These are phyloP conservation scores for Hemicrepidius hirtus DNA, from an alignment of 2,888 invertebrate species.

Conservation along the genomic window DNA sequence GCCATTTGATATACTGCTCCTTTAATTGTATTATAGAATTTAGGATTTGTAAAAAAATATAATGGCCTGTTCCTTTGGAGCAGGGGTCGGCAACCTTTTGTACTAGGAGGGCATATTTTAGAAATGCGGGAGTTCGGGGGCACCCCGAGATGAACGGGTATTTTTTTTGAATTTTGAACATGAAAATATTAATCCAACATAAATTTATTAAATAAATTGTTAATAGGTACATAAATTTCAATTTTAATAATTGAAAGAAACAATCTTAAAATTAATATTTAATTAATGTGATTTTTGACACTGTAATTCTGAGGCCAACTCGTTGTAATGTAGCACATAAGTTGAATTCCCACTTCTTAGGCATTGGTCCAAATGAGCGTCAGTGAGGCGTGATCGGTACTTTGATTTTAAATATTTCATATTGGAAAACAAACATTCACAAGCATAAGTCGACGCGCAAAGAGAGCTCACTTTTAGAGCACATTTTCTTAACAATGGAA, in stretches of 20 bases:
- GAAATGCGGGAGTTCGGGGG: too few relatives aligned
- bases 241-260: slow-evolving; percentile 12
- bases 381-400: slow-evolving; percentile 21
- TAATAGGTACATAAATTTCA: slow-evolving; percentile 8
- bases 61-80: slow-evolving; percentile 6
- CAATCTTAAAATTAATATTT: slow-evolving; percentile 13
- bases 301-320: slow-evolving; percentile 8
- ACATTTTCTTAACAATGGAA: slow-evolving; percentile 41
- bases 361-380: slow-evolving; percentile 29
- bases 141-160: too few relatives aligned
- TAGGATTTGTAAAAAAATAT: neutral
- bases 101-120: too few relatives aligned
- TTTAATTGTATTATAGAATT: too few relatives aligned
- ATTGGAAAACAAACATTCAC: slow-evolving; percentile 44
- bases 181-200: too few relatives aligned
- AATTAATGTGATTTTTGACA: slow-evolving; percentile 16
- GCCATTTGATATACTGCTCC: neutral
- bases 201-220: too few relatives aligned
- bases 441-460: slow-evolving; percentile 38
- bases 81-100: too few relatives aligned
- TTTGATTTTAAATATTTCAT: slow-evolving; percentile 44
- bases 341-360: slow-evolving; percentile 29
- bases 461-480: slow-evolving; percentile 39
- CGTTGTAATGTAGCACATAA: slow-evolving; percentile 20
- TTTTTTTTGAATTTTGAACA: too few relatives aligned